Conservation (phyloP, 2,113 vertebrate species). For the Paraplagusia blochii region DNA sequence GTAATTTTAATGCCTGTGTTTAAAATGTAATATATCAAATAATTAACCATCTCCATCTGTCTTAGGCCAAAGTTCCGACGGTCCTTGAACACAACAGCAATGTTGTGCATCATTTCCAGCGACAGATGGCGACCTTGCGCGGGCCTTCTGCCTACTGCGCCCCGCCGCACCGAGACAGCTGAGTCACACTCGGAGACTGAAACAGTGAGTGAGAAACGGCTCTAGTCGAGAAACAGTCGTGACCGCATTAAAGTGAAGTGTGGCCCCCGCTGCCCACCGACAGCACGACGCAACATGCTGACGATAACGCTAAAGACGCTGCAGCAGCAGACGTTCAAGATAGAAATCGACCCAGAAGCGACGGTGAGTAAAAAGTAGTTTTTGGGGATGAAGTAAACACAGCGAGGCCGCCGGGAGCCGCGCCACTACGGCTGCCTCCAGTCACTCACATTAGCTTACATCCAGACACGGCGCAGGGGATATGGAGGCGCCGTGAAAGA, state of each 20-base stretch:
- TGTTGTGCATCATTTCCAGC: slow-evolving; percentile 27
- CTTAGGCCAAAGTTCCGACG: slow-evolving; percentile 5
- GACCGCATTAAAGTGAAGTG: neutral
- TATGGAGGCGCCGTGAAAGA: no score
- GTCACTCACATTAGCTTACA: neutral
- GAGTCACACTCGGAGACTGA: slow-evolving; percentile 71
- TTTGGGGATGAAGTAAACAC: slow-evolving; percentile 58
- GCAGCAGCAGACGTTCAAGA: slow-evolving; percentile 78
- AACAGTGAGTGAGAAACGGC: slow-evolving; percentile 16
- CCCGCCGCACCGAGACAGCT: slow-evolving; percentile 65
- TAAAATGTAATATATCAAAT: no score
- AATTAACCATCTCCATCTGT: no score
- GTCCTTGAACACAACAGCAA: slow-evolving; percentile 15
- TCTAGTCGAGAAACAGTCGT: slow-evolving; percentile 23
- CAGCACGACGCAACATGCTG: slow-evolving; percentile 61
- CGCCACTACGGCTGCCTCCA: neutral
- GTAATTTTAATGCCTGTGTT: no score
- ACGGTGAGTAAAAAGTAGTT: slow-evolving; percentile 70
- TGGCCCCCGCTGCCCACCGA: slow-evolving; percentile 11
- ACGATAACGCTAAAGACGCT: slow-evolving; percentile 78
- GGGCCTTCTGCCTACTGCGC: slow-evolving; percentile 3
- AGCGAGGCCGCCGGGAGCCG: slow-evolving; percentile 43
- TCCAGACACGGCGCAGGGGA: neutral
- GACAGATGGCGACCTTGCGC: slow-evolving; percentile 63
- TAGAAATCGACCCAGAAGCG: slow-evolving; percentile 70